These are phyloP conservation scores for Chrysochloris asiatica DNA, from an alignment of 2,113 vertebrate species.

Conservation along the genomic window DNA sequence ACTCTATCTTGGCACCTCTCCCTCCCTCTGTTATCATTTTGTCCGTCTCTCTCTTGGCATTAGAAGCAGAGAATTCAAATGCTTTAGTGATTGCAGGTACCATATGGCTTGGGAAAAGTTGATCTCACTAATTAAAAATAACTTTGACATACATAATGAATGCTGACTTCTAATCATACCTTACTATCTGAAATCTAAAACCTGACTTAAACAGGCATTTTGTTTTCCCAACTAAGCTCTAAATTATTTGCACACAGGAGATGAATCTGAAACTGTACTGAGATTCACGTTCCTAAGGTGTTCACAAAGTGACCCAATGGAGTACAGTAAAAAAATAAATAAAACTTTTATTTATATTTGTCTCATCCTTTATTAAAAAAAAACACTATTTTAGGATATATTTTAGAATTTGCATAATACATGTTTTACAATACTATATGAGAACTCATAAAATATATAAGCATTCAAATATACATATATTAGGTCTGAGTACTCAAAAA, in stretches of 20 bases:
- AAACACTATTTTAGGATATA: background rate
- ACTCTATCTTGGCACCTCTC: background rate
- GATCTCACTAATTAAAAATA: slow-evolving; percentile 10
- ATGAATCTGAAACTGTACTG: background rate
- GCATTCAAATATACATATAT: slow-evolving; percentile 15
- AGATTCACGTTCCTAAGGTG: background rate
- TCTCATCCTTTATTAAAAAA: background rate
- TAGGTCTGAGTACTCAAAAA: slow-evolving; percentile 31
- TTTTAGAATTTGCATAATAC: slow-evolving; percentile 15
- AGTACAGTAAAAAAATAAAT: background rate
- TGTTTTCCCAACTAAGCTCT: slow-evolving; percentile 18
- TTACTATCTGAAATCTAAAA: slow-evolving; percentile 35
- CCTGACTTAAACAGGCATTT: background rate
- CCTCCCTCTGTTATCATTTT: background rate
- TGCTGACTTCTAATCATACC: background rate
- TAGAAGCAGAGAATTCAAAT: slow-evolving; percentile 41
- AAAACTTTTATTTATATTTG: background rate
- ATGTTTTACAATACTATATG: background rate
- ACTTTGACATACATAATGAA: background rate
- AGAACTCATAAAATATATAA: background rate
- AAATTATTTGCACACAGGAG: background rate
- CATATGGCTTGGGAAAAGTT: slow-evolving; percentile 29
- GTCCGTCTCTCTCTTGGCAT: background rate
- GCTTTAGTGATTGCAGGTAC: background rate
- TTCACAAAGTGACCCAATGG: background rate